Evolutionary conservation across 30 jellyfish, hydroid and myxozoan species (phyloP).

Genomic region (Hydra vulgaris): DNA sequence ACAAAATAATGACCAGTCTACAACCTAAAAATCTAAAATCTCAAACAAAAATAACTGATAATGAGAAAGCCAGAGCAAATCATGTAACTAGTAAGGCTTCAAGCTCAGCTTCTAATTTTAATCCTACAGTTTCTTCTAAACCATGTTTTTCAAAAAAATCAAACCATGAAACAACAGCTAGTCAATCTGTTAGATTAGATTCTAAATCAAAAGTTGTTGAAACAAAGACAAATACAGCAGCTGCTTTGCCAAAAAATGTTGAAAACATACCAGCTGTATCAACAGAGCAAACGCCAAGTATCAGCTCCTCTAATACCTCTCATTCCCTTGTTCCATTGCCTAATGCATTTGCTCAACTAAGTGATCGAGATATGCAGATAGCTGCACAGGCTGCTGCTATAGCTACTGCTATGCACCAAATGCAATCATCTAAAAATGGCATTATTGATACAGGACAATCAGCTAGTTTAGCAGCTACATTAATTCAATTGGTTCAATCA

Average conservation of each 20-base stretch:
- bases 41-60: not conserved
- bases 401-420: conserved; percentile 33
- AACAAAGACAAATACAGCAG: not conserved
- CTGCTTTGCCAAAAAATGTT: not conserved
- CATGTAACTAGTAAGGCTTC: not conserved
- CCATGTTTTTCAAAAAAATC: not conserved
- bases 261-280: not conserved
- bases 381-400: conserved; percentile 42
- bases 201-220: not conserved
- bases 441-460: conserved; percentile 24
- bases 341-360: conserved; percentile 13
- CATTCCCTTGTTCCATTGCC: conserved; percentile 4
- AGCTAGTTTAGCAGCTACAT: conserved; percentile 23
- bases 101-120: not conserved
- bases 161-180: not conserved
- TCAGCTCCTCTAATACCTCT: not conserved
- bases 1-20: conserved; percentile 16
- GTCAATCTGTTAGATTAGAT: not conserved
- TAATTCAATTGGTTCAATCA: conserved; percentile 7
- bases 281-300: not conserved
- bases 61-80: not conserved
- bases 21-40: conserved; percentile 1
- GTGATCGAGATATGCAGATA: conserved; percentile 30
- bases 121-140: not conserved
- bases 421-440: conserved; percentile 20